Percentiles rank a stretch among this genome's conserved stretches.
These are phyloP conservation scores for Tadarida brasiliensis DNA, from an alignment of 2,797 vertebrate species.

Conservation along the genomic window DNA sequence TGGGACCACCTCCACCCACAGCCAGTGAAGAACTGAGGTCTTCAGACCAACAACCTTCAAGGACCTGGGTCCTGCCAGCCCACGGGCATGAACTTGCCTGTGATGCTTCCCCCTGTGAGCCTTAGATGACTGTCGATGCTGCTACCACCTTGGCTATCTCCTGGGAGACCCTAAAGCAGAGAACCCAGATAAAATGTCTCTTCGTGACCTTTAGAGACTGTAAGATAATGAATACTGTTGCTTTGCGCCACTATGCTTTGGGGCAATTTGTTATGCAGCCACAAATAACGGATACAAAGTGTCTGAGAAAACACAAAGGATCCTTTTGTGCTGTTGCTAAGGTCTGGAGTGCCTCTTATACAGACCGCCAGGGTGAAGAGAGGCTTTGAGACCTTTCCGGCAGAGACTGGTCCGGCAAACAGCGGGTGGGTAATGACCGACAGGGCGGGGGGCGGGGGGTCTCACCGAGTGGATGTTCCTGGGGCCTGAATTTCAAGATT, in stretches of 20 bases:
- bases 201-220: not conserved
- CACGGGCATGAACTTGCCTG: rapidly evolving
- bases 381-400: not conserved
- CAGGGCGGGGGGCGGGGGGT: not conserved
- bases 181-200: no score
- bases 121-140: not conserved
- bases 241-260: not conserved
- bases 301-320: not conserved
- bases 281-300: not conserved
- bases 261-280: not conserved
- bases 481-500: not conserved
- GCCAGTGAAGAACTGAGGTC: not conserved
- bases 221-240: not conserved
- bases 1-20: no score
- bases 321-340: not conserved
- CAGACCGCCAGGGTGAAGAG: not conserved
- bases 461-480: rapidly evolving
- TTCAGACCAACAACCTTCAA: not conserved
- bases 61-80: not conserved
- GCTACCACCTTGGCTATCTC: rapidly evolving
- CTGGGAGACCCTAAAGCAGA: not conserved
- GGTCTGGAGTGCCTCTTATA: not conserved
- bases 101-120: not conserved
- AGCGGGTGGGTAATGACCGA: not conserved
- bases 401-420: rapidly evolving